Percentiles rank a stretch among this genome's conserved stretches.
Conservation (phyloP, 30 jellyfish, hydroid and myxozoan species). For the Morbakka virulenta region DNA sequence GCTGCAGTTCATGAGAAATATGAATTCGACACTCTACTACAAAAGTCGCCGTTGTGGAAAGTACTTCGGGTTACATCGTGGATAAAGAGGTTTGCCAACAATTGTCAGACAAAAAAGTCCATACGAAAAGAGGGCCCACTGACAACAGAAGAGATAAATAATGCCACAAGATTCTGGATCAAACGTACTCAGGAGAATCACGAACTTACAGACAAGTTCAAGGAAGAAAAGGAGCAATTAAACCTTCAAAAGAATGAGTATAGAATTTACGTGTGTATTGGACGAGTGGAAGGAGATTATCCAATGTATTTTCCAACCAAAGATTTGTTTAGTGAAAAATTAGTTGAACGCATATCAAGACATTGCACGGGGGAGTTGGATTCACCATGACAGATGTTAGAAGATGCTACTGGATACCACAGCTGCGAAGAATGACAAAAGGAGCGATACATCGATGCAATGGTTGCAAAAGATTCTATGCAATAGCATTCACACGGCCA, state of each 20-base stretch:
- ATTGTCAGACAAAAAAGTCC: slow-evolving; percentile 9
- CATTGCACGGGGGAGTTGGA: slow-evolving; percentile 73
- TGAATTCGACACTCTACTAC: slow-evolving; percentile 2
- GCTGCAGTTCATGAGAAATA: slow-evolving; percentile 1
- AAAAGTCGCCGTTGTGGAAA: slow-evolving; percentile 9
- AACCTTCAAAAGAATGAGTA: slow-evolving; percentile 15
- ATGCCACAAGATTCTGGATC: slow-evolving; percentile 6
- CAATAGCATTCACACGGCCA: slow-evolving; percentile 42
- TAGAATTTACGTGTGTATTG: slow-evolving; percentile 26
- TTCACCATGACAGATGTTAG: slow-evolving; percentile 44
- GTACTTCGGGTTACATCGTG: slow-evolving; percentile 32
- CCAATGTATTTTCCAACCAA: slow-evolving; percentile 40
- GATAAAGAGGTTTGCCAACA: slow-evolving; percentile 28
- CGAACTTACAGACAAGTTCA: slow-evolving; percentile 14
- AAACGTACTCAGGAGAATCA: not conserved
- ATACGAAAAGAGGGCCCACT: slow-evolving; percentile 29
- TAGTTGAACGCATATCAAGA: slow-evolving; percentile 16
- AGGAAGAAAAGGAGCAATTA: slow-evolving; percentile 16
- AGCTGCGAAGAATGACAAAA: too few relatives aligned
- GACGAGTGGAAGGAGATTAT: slow-evolving; percentile 52
- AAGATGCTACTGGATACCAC: too few relatives aligned
- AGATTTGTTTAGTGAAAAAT: slow-evolving; percentile 21
- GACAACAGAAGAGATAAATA: slow-evolving; percentile 43
- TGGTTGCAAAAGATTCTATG: slow-evolving; percentile 65
- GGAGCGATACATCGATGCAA: slow-evolving; percentile 15